These are phyloP conservation scores for Scrobipalpa costella DNA, from an alignment of 2,888 invertebrate species.

Conservation along the genomic window DNA sequence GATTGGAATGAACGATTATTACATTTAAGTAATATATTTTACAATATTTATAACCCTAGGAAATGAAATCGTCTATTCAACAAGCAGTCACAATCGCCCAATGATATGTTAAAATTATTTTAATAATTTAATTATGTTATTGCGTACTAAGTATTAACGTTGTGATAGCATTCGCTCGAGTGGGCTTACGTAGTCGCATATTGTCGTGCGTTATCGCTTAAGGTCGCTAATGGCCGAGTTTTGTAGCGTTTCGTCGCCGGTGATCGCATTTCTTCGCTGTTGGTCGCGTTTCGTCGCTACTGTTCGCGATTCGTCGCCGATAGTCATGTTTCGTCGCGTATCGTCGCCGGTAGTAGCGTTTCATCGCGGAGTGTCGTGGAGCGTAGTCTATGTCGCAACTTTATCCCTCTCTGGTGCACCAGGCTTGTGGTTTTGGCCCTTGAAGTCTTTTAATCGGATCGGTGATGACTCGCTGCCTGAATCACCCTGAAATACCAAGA, in stretches of 20 bases:
- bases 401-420: slow-evolving; percentile 63
- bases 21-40: slow-evolving; percentile 72
- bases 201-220: slow-evolving; percentile 12
- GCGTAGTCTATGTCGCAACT: slow-evolving; percentile 61
- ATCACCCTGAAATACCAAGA: slow-evolving; percentile 76
- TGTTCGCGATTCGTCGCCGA: neutral
- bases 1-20: slow-evolving; percentile 80
- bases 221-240: neutral
- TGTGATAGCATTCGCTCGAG: slow-evolving; percentile 23
- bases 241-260: slow-evolving; percentile 3
- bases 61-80: slow-evolving; percentile 75
- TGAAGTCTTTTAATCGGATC: slow-evolving; percentile 76
- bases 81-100: slow-evolving; percentile 82
- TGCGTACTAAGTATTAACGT: slow-evolving; percentile 61
- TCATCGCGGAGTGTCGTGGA: slow-evolving; percentile 27
- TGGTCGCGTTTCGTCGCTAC: too few species aligned
- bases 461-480: slow-evolving; percentile 85
- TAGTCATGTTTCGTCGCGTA: slow-evolving; percentile 6
- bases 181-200: slow-evolving; percentile 16
- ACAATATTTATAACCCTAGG: slow-evolving; percentile 76
- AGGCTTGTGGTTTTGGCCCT: slow-evolving; percentile 71
- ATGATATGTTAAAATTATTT: slow-evolving; percentile 81
- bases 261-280: slow-evolving; percentile 33
- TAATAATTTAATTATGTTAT: slow-evolving; percentile 58
- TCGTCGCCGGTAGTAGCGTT: slow-evolving; percentile 25